phyloP scores from a whole-genome alignment of 2,797 vertebrate species.

The Taeniopygia guttata region DNA sequence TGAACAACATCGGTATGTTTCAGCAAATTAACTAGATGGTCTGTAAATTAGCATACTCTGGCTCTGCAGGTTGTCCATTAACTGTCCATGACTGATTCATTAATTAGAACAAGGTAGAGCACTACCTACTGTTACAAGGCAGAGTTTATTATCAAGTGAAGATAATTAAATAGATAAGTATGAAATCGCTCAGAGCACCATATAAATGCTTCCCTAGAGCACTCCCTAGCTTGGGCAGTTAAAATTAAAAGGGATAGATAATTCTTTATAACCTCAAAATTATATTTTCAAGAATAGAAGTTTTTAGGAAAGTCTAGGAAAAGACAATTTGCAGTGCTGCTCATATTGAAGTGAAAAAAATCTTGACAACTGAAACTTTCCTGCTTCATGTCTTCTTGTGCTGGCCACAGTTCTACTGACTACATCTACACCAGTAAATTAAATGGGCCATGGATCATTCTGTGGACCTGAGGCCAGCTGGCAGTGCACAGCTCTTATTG shows the following conservation, averaged over 20 bases:
- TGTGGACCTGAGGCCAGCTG: slow-evolving; percentile 10
- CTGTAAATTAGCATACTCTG: slow-evolving; percentile 41
- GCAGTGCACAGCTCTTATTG: not conserved
- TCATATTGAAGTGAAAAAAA: not conserved
- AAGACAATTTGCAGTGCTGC: not conserved
- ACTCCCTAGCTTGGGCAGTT: not conserved
- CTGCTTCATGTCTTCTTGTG: not conserved
- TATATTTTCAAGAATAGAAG: not conserved
- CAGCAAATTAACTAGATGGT: slow-evolving; percentile 21
- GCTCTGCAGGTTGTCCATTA: slow-evolving; percentile 64
- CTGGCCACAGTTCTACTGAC: not conserved
- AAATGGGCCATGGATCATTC: not conserved
- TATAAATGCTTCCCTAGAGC: slow-evolving; percentile 22
- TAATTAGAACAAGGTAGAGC: slow-evolving; percentile 61
- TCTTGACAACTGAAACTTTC: not conserved
- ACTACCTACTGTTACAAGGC: slow-evolving; percentile 39
- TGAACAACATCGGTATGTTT: not conserved
- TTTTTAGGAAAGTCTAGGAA: not conserved
- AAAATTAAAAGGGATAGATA: not conserved
- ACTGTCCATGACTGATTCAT: slow-evolving; percentile 25
- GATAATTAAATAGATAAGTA: slow-evolving; percentile 59
- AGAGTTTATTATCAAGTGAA: slow-evolving; percentile 45
- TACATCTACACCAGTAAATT: not conserved
- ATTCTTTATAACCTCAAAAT: not conserved
- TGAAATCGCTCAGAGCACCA: slow-evolving; percentile 31